Conservation (phyloP, 2,113 vertebrate species). For the Misgurnus mizolepis region DNA sequence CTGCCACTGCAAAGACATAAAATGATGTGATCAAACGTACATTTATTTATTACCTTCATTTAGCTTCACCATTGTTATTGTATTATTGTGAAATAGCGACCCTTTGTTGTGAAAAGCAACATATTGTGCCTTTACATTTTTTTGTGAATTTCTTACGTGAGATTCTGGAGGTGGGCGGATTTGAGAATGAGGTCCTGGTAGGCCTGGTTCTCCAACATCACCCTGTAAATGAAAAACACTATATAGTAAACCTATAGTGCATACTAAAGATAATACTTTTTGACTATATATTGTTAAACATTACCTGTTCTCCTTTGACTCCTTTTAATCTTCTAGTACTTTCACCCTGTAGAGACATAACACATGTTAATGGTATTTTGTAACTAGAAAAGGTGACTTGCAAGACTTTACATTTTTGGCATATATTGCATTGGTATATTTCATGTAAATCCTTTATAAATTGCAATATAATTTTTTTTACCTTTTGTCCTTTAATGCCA, state of each 20-base stretch:
- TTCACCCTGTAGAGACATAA: constrained; percentile 65
- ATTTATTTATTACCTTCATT: too few species aligned
- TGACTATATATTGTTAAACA: not conserved
- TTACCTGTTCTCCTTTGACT: constrained; percentile 68
- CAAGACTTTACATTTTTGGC: not conserved
- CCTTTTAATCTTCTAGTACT: constrained; percentile 71
- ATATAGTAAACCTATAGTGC: not conserved
- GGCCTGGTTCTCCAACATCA: constrained; percentile 67
- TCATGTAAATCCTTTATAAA: not conserved
- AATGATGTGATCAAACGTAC: too few species aligned
- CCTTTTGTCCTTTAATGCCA: constrained; percentile 43
- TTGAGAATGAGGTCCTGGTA: constrained; percentile 59
- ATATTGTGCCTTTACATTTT: too few species aligned
- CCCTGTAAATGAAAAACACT: constrained; percentile 65
- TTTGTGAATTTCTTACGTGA: not conserved
- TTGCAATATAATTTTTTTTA: not conserved
- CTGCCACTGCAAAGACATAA: too few species aligned
- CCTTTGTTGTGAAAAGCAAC: too few species aligned
- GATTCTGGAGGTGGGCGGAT: not conserved
- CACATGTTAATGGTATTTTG: not conserved
- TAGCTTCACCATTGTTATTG: too few species aligned
- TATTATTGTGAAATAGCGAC: too few species aligned
- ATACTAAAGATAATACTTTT: not conserved
- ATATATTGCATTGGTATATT: too few species aligned
- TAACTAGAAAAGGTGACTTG: not conserved